A percentile compares a stretch with the other conserved stretches of the same genome.
These are phyloP conservation scores for Oikopleura albicans DNA, from an alignment of 23 tunicate genomes.

Conservation along the genomic window DNA sequence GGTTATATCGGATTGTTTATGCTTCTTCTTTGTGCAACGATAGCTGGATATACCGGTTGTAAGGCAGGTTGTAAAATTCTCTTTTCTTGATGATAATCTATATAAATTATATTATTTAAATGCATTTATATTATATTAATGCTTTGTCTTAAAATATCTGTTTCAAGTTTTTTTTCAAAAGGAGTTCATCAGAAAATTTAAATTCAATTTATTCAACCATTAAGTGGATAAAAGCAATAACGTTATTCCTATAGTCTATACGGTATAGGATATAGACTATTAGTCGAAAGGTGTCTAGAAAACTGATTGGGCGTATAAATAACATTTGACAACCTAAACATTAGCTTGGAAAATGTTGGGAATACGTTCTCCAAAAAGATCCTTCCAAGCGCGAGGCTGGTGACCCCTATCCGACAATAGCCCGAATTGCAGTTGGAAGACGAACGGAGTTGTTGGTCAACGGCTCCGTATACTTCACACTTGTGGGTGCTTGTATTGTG, in stretches of 20 bases:
- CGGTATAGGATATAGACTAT: too few relatives aligned
- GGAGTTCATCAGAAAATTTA: background rate
- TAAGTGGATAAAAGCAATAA: conserved; percentile 75
- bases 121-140: too few relatives aligned
- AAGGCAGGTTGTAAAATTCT: background rate
- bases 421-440: conserved; percentile 45
- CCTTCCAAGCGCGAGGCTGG: conserved; percentile 26
- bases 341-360: conserved; percentile 87
- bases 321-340: too few relatives aligned
- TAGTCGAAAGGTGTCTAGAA: too few relatives aligned
- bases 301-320: too few relatives aligned
- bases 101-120: too few relatives aligned
- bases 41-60: background rate
- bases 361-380: conserved; percentile 29
- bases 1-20: background rate
- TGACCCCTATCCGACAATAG: conserved; percentile 90
- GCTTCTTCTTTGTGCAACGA: background rate
- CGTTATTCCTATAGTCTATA: too few relatives aligned
- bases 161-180: background rate
- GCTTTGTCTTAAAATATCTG: too few relatives aligned
- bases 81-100: too few relatives aligned
- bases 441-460: conserved; percentile 50
- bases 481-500: conserved; percentile 71
- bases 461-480: conserved; percentile 68
- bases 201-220: conserved; percentile 37